phyloP scores from a whole-genome alignment of 2,113 vertebrate genomes.

The Silurus asotus region DNA sequence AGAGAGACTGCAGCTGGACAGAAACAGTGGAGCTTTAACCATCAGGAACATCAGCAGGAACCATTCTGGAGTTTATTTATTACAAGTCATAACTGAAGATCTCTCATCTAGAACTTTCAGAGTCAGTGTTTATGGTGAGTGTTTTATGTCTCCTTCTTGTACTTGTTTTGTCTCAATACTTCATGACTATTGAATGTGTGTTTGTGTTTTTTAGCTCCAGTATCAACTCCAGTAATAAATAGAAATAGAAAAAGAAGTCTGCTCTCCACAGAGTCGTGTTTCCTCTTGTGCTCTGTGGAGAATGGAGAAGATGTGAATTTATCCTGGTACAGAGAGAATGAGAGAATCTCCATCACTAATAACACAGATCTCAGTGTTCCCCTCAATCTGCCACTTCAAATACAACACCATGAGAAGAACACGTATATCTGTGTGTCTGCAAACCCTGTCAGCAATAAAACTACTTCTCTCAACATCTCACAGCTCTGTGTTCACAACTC shows the following conservation, averaged over 20 bases:
- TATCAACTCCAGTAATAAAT: slow-evolving; percentile 5
- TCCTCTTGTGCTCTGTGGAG: slow-evolving; percentile 32
- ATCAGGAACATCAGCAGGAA: too few relatives aligned
- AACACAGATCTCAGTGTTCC: not conserved
- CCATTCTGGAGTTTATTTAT: not conserved
- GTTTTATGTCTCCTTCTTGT: not conserved
- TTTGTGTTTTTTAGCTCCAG: slow-evolving; percentile 2
- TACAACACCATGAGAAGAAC: not conserved
- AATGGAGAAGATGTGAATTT: slow-evolving; percentile 31
- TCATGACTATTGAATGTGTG: not conserved
- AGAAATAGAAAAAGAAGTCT: not conserved
- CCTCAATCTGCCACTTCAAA: slow-evolving; percentile 13
- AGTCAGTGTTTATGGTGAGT: slow-evolving; percentile 18
- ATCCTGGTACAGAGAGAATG: slow-evolving; percentile 32
- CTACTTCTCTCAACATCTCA: too few relatives aligned
- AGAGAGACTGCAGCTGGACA: not conserved
- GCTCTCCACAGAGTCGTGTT: not conserved
- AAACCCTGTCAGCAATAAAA: too few relatives aligned
- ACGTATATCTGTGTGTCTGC: too few relatives aligned
- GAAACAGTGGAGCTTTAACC: too few relatives aligned
- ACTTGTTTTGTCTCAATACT: not conserved
- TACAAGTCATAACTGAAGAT: not conserved
- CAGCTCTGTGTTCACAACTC: too few relatives aligned
- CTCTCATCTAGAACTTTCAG: not conserved
- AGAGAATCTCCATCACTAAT: slow-evolving; percentile 20